These are phyloP conservation scores for Cynoglossus semilaevis DNA, from an alignment of 2,113 vertebrate genomes.

Conservation along the genomic window DNA sequence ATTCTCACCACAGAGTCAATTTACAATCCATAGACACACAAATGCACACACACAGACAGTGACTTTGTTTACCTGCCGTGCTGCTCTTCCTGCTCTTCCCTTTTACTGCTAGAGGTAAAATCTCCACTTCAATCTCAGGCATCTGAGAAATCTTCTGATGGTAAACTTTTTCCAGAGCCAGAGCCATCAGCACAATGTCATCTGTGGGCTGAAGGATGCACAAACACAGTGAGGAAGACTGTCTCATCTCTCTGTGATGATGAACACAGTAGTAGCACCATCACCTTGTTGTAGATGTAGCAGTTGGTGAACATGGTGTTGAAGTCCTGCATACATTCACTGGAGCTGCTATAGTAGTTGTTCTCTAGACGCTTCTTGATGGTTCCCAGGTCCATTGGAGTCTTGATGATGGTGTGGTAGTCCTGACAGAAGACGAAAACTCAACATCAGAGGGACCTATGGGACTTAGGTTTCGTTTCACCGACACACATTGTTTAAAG, in stretches of 20 bases:
- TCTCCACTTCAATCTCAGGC: slow-evolving; percentile 88
- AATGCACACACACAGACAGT: too few species aligned
- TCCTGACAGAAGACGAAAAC: slow-evolving; percentile 76
- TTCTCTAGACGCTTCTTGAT: slow-evolving; percentile 95
- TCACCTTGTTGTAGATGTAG: slow-evolving; percentile 98
- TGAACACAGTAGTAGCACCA: neutral
- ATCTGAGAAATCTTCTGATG: slow-evolving; percentile 93
- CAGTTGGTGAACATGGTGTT: slow-evolving; percentile 99
- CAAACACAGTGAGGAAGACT: neutral
- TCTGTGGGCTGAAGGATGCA: slow-evolving; percentile 85
- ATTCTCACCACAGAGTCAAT: too few species aligned
- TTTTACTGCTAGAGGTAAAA: slow-evolving; percentile 83
- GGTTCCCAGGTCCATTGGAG: slow-evolving; percentile 97
- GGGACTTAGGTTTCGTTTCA: neutral
- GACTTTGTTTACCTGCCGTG: slow-evolving; percentile 82
- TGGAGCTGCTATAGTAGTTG: slow-evolving; percentile 92
- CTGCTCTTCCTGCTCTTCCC: slow-evolving; percentile 82
- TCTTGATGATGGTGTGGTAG: slow-evolving; percentile 95
- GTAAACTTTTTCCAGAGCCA: slow-evolving; percentile 95
- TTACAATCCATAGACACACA: too few species aligned
- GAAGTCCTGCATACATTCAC: slow-evolving; percentile 97
- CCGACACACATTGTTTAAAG: too few species aligned
- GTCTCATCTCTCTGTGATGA: neutral
- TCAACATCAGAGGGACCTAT: slow-evolving; percentile 7
- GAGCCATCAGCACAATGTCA: slow-evolving; percentile 98